These are phyloP conservation scores for Mimumesa dahlbomi DNA, from an alignment of 2,888 invertebrate genomes.

Conservation along the genomic window DNA sequence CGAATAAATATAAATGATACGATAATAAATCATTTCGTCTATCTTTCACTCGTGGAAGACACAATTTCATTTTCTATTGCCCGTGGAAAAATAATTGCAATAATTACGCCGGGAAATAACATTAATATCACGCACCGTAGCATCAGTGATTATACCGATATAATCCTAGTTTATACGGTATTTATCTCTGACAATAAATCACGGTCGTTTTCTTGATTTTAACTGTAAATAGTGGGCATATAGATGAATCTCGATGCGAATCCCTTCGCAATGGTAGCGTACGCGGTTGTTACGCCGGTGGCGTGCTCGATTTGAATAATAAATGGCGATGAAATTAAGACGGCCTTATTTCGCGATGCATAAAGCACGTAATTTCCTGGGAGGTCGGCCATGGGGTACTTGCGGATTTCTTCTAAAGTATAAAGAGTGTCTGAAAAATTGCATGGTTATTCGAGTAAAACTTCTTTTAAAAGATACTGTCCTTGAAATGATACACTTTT, in stretches of 20 bases:
- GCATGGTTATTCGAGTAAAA: neutral
- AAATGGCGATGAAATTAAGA: constrained; percentile 50
- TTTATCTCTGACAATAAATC: too few species aligned
- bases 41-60: too few species aligned
- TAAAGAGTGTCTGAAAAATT: constrained; percentile 1
- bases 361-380: constrained; percentile 56
- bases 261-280: neutral
- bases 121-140: too few species aligned
- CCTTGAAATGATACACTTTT: neutral
- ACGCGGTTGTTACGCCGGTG: constrained; percentile 16
- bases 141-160: too few species aligned
- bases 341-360: constrained; percentile 62
- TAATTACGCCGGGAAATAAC: neutral
- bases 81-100: neutral
- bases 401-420: constrained; percentile 1
- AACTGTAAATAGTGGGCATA: neutral
- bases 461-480: neutral
- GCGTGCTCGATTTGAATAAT: constrained; percentile 52
- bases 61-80: too few species aligned
- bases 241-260: neutral
- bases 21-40: too few species aligned
- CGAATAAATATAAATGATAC: too few species aligned
- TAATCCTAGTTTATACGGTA: too few species aligned
- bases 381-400: constrained; percentile 13
- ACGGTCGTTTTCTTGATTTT: neutral